A percentile compares a stretch with the other conserved stretches of the same genome.
These are phyloP conservation scores for Hylaeus volcanicus DNA, from an alignment of 1,140 invertebrate species.

Conservation along the genomic window DNA sequence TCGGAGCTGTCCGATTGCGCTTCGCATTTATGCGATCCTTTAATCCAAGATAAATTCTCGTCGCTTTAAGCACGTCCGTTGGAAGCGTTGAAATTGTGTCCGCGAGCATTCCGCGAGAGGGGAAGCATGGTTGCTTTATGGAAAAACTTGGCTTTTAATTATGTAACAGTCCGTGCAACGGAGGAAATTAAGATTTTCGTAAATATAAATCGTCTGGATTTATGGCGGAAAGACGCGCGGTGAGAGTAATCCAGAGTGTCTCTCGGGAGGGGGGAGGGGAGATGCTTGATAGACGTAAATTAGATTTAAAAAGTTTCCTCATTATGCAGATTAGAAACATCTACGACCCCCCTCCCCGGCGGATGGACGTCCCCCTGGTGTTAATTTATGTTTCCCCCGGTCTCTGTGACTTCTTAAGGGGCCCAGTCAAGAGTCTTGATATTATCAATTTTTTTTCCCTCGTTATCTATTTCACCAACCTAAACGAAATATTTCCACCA, in stretches of 20 bases:
- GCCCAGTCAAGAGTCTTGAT: too few species aligned
- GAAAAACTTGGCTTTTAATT: slow-evolving; percentile 40
- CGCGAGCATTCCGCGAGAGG: not conserved
- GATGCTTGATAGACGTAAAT: slow-evolving; percentile 41
- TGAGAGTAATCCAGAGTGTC: slow-evolving; percentile 11
- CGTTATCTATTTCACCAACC: too few species aligned
- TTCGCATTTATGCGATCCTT: not conserved
- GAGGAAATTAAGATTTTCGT: slow-evolving; percentile 39
- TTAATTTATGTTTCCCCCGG: not conserved
- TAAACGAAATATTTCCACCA: too few species aligned
- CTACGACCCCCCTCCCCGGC: not conserved
- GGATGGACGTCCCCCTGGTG: not conserved
- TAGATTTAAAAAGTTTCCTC: slow-evolving; percentile 51
- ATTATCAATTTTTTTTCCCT: not conserved
- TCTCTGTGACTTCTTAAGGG: not conserved
- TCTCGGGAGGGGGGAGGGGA: not conserved
- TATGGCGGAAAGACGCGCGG: not conserved
- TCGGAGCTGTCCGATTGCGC: not conserved
- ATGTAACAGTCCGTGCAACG: slow-evolving; percentile 13
- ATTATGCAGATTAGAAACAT: slow-evolving; percentile 50
- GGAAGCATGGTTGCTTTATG: not conserved
- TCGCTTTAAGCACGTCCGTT: not conserved
- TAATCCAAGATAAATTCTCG: slow-evolving; percentile 12
- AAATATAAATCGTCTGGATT: slow-evolving; percentile 39
- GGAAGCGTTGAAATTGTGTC: not conserved